Conservation (phyloP, 2,888 invertebrate species). For the Byasa hedistus region DNA sequence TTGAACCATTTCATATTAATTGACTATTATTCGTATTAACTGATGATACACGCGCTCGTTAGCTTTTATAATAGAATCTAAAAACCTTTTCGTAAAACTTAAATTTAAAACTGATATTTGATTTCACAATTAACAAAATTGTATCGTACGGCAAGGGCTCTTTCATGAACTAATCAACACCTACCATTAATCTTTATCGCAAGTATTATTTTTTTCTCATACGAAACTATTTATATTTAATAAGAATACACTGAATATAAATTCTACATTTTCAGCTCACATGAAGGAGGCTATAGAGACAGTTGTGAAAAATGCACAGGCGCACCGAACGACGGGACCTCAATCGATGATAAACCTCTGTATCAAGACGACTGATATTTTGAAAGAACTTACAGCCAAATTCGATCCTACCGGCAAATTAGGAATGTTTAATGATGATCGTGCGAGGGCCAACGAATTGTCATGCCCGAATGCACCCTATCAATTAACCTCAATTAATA, state of each 20-base stretch:
- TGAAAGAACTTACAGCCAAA: conserved; percentile 82
- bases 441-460: conserved; percentile 73
- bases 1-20: neutral
- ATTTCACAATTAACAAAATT: conserved; percentile 6
- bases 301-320: conserved; percentile 84
- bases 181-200: neutral
- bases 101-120: neutral
- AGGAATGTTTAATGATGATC: conserved; percentile 82
- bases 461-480: conserved; percentile 50
- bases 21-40: neutral
- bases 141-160: no score
- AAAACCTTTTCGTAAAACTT: neutral
- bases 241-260: no score
- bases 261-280: conserved; percentile 67
- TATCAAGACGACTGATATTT: conserved; percentile 83
- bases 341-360: conserved; percentile 82
- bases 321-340: conserved; percentile 77
- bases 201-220: neutral
- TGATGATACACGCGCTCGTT: neutral
- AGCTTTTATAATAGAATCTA: no score
- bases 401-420: conserved; percentile 85
- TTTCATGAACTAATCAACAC: no score
- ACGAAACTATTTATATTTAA: no score
- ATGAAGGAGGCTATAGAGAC: conserved; percentile 81
- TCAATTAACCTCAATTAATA: no score